These are phyloP conservation scores for Pteruthius melanotis DNA, from an alignment of 2,113 vertebrate genomes.

Conservation along the genomic window DNA sequence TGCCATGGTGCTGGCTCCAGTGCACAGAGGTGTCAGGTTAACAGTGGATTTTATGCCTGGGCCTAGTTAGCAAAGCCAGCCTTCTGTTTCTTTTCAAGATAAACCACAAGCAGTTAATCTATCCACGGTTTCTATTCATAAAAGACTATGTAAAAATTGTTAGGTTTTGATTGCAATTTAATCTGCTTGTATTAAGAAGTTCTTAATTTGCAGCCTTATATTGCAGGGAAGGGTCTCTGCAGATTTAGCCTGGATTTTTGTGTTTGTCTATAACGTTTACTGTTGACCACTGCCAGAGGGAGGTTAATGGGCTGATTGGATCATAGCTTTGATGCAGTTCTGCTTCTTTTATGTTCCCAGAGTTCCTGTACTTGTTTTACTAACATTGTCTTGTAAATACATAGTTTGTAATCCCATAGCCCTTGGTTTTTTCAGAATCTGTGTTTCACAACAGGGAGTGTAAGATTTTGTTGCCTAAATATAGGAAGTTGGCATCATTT, in stretches of 20 bases:
- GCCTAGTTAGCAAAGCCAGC: neutral
- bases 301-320: neutral
- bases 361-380: neutral
- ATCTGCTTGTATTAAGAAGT: neutral
- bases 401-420: neutral
- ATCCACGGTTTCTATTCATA: neutral
- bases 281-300: neutral
- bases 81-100: neutral
- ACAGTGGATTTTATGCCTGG: neutral
- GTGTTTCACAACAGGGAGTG: neutral
- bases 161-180: neutral
- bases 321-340: neutral
- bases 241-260: neutral
- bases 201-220: neutral
- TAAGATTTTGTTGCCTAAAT: neutral
- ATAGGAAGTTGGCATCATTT: neutral
- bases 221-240: neutral
- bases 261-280: neutral
- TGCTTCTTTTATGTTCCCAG: neutral
- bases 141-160: neutral
- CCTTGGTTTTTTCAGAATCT: neutral
- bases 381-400: neutral
- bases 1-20: neutral
- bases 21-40: neutral
- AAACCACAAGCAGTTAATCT: neutral